phyloP scores from a whole-genome alignment of 1,140 invertebrate species.

The Drosophila repleta region DNA sequence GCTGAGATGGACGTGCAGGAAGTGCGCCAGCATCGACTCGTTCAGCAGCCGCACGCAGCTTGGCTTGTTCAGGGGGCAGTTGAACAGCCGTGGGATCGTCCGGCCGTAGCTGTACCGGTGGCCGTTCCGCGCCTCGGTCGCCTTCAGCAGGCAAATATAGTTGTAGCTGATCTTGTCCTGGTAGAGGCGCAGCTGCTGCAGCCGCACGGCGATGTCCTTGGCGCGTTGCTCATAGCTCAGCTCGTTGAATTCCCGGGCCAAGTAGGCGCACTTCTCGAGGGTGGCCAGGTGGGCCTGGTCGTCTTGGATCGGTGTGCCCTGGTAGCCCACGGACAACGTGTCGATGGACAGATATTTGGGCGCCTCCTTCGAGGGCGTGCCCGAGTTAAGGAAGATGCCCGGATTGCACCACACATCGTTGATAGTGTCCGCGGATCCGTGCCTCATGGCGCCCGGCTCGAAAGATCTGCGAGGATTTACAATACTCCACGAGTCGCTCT shows the following conservation, averaged over 20 bases:
- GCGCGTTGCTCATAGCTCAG: not conserved
- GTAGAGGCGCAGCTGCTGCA: conserved; percentile 37
- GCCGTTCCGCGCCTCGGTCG: not conserved
- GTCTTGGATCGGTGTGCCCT: not conserved
- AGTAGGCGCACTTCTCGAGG: not conserved
- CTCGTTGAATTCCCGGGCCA: conserved; percentile 1
- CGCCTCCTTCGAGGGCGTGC: not conserved
- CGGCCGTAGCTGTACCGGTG: too few species aligned
- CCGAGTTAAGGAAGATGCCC: not conserved
- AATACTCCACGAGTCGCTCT: too few species aligned
- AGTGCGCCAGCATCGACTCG: conserved; percentile 36
- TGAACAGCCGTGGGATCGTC: not conserved
- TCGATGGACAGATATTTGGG: conserved; percentile 5
- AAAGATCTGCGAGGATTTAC: too few species aligned
- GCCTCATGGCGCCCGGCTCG: not conserved
- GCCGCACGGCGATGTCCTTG: conserved; percentile 8
- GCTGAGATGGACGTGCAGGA: conserved; percentile 11
- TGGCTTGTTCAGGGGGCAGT: conserved; percentile 17
- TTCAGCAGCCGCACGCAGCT: conserved; percentile 16
- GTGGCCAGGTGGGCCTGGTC: not conserved
- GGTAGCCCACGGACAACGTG: not conserved
- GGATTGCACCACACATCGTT: conserved; percentile 23
- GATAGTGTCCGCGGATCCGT: not conserved
- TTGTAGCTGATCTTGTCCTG: not conserved
- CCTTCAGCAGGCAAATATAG: not conserved